These are phyloP conservation scores for Danaus chrysippus DNA, from an alignment of 2,888 invertebrate species.

Conservation along the genomic window DNA sequence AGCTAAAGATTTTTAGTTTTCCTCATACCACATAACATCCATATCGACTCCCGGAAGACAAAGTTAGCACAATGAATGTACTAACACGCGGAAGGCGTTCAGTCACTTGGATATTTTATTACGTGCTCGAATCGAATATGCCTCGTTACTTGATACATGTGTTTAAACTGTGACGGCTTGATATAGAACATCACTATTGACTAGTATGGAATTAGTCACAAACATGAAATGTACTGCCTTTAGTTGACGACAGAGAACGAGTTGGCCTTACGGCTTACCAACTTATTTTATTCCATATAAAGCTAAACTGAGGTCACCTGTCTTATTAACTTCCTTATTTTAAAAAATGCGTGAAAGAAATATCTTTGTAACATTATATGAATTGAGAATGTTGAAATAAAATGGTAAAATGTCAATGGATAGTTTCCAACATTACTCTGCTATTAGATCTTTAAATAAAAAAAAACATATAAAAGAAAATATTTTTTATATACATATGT, in stretches of 20 bases:
- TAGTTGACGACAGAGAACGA: conserved; percentile 34
- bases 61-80: conserved; percentile 39
- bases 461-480: no score
- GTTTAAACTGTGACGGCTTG: conserved; percentile 34
- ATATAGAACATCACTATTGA: conserved; percentile 45
- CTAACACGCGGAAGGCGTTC: conserved; percentile 56
- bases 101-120: conserved; percentile 43
- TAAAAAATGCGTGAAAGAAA: conserved; percentile 8
- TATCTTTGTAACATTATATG: background rate
- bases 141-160: conserved; percentile 27
- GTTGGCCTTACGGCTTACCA: conserved; percentile 49
- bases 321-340: conserved; percentile 43
- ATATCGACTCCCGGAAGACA: conserved; percentile 48
- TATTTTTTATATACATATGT: no score
- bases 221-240: conserved; percentile 31
- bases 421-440: no score
- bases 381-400: background rate
- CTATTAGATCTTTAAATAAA: no score
- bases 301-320: conserved; percentile 48
- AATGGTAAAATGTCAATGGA: no score
- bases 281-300: conserved; percentile 54
- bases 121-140: conserved; percentile 35
- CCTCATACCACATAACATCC: conserved; percentile 32
- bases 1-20: conserved; percentile 24
- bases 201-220: conserved; percentile 36